Percentiles rank a stretch among this genome's conserved stretches.
Conservation (phyloP, 2,888 invertebrate species). For the Zaprionus lineosus region DNA sequence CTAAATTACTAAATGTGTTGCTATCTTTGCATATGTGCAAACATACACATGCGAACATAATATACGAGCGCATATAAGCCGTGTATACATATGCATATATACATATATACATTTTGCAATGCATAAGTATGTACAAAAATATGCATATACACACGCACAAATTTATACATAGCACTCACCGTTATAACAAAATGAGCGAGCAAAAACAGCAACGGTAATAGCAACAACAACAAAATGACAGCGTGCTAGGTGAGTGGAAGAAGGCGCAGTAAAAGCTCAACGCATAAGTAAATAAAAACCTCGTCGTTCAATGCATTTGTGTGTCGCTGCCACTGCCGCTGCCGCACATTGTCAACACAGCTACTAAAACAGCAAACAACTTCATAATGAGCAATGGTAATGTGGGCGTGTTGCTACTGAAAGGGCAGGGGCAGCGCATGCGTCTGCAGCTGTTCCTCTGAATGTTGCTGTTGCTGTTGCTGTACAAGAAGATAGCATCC, state of each 20-base stretch:
- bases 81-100: neutral
- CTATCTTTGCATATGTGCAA: conserved; percentile 8
- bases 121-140: neutral
- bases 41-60: conserved; percentile 1
- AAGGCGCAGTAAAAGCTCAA: conserved; percentile 69
- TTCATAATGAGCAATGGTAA: conserved; percentile 53
- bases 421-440: conserved; percentile 62
- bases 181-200: conserved; percentile 74
- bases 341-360: conserved; percentile 41
- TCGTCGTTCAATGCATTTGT: conserved; percentile 23
- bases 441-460: conserved; percentile 29
- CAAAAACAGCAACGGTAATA: conserved; percentile 54
- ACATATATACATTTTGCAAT: conserved; percentile 29
- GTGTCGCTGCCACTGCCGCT: neutral
- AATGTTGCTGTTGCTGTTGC: neutral
- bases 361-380: conserved; percentile 46
- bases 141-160: neutral
- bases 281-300: conserved; percentile 66
- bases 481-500: conserved; percentile 58
- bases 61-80: neutral
- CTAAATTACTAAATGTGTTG: conserved; percentile 6
- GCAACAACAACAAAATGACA: conserved; percentile 71
- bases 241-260: conserved; percentile 51
- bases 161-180: conserved; percentile 34
- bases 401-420: conserved; percentile 58